These are phyloP conservation scores for Condylura cristata DNA, from an alignment of 2,113 vertebrate species.

Conservation along the genomic window DNA sequence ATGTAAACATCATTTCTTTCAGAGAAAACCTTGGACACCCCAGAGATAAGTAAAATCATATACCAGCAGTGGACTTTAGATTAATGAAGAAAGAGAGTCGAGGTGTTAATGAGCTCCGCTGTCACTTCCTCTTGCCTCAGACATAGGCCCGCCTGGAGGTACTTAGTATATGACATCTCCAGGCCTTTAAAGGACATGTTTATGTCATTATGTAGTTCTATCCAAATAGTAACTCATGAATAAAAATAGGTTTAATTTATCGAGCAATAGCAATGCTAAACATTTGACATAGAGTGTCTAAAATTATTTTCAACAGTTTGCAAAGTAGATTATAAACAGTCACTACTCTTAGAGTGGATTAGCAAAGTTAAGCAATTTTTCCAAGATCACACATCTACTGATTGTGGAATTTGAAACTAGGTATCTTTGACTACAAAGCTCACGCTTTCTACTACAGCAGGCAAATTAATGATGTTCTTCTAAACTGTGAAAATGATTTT, in stretches of 20 bases:
- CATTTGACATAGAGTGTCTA: background rate
- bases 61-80: background rate
- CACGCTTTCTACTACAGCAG: background rate
- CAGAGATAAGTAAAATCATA: constrained; percentile 2
- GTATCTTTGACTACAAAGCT: background rate
- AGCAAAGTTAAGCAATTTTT: background rate
- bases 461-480: background rate
- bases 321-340: background rate
- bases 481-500: constrained; percentile 13
- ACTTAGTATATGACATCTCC: background rate
- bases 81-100: background rate
- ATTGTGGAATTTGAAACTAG: background rate
- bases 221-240: background rate
- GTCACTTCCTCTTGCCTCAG: background rate
- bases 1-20: constrained; percentile 25
- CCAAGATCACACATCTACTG: background rate
- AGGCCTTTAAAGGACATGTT: background rate
- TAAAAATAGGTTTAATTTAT: background rate
- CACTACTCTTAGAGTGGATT: background rate
- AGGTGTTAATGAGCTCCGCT: background rate
- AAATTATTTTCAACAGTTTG: background rate
- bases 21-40: constrained; percentile 8
- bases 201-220: background rate
- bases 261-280: background rate
- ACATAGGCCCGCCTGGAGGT: background rate